Base-by-base conservation (phyloP, 35 echinoderm and acorn worm genomes). In the Holothuria glaberrima region DNA sequence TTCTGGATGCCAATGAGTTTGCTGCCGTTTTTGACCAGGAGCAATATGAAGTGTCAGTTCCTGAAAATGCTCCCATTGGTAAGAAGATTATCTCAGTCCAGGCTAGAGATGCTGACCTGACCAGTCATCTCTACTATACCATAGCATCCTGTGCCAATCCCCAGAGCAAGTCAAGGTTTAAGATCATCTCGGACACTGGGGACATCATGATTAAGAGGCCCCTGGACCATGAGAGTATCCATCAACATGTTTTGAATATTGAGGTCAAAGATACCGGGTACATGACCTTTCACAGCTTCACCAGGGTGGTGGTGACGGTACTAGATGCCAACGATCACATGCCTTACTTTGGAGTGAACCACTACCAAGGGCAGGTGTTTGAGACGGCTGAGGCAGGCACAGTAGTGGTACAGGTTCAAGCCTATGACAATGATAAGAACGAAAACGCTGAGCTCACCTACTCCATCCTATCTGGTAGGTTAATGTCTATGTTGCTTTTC, bases 251-350 rank as follows among this genome's bases (percentile, higher is more conserved):
- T 21, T 83, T 99, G 20, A 93, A 70, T 44, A 48, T 99, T 18
- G 59, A 89, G 38, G 97, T 90, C 48, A 91, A 93, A 33, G 93
- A 99, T 25, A 80, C 83, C 18, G 91, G 81, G 10, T 57, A 89
- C 7, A 88, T 89, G 7, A 89, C 91, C 6, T 86, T 95, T 48
- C 87, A 88, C 16, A 85, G 77, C 58, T 93, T 94, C 58, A 75
- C 91, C 12, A 85, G 91, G 21, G 97, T 99, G 9, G 59, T 99
- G 13, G 83, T 99, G 57, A 89, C 60, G 6, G 86, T 99, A 0
- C 25, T 88, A 41, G 97, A 99, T 45, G 82, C 82, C 68, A 99
- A 99, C 50, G 97, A 99, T 60, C 97, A 99, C 91, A 88, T 86
- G 60, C 97, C 97, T 18, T 73, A 90, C 36, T 99, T 95, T 54